Percentiles rank a stretch among this genome's conserved stretches.
phyloP scores from a whole-genome alignment of 2,888 invertebrate genomes.

The Drosophila pseudotalamancana region DNA sequence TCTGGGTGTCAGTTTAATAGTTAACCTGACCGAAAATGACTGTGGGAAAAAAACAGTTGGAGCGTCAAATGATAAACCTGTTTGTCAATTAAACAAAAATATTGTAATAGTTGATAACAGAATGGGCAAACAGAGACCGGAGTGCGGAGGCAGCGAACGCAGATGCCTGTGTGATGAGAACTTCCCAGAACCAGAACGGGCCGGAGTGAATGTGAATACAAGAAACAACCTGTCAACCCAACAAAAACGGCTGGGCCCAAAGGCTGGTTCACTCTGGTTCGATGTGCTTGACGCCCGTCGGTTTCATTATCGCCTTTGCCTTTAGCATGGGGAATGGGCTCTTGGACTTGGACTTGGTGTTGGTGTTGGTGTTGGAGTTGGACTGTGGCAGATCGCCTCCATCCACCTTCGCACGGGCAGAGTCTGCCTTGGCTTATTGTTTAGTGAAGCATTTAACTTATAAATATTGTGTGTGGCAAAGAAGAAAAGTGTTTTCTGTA shows the following conservation, averaged over 20 bases:
- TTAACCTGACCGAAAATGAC: conserved; percentile 60
- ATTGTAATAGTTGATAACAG: conserved; percentile 79
- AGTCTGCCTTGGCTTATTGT: conserved; percentile 65
- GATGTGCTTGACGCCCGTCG: conserved; percentile 69
- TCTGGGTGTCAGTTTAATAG: conserved; percentile 38
- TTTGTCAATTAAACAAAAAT: conserved; percentile 79
- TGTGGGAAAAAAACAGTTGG: conserved; percentile 75
- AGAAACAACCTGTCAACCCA: conserved; percentile 69
- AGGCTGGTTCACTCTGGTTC: conserved; percentile 52
- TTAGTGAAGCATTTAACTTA: conserved; percentile 81
- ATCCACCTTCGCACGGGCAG: conserved; percentile 8
- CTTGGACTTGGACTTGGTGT: too few species aligned
- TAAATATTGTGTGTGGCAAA: conserved; percentile 71
- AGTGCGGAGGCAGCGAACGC: conserved; percentile 25
- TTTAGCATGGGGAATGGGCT: conserved; percentile 39
- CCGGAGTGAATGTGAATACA: conserved; percentile 30
- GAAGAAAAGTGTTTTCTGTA: conserved; percentile 74
- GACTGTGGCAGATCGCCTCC: conserved; percentile 4
- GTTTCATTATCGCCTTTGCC: conserved; percentile 73
- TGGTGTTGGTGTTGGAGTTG: background rate
- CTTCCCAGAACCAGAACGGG: conserved; percentile 60
- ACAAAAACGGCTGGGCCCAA: conserved; percentile 30
- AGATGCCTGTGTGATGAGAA: conserved; percentile 63
- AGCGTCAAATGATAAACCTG: conserved; percentile 79
- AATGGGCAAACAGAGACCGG: conserved; percentile 61